These are phyloP conservation scores for Dicyrtoma fusca DNA, from an alignment of 2,888 invertebrate genomes.

Conservation along the genomic window DNA sequence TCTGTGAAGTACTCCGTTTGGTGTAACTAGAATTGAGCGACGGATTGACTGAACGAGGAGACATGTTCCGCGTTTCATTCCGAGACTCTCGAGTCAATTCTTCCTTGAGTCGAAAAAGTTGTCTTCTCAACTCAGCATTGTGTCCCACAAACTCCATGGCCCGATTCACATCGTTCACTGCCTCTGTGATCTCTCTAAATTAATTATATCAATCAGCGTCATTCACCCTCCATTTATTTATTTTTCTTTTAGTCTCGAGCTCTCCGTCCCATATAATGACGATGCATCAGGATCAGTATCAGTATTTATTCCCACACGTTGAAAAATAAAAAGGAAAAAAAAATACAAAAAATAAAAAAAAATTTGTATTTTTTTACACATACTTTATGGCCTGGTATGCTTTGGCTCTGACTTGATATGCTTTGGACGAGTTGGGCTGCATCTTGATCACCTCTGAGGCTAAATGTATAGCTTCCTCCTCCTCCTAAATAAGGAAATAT, in stretches of 20 bases:
- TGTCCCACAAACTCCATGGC: slow-evolving; percentile 75
- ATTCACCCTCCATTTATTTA: slow-evolving; percentile 27
- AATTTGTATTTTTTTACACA: too few relatives aligned
- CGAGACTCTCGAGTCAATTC: slow-evolving; percentile 63
- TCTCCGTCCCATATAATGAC: too few relatives aligned
- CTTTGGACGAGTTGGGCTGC: slow-evolving; percentile 87
- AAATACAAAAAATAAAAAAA: too few relatives aligned
- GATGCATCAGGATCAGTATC: too few relatives aligned
- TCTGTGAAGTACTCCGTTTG: slow-evolving; percentile 12
- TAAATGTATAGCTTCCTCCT: slow-evolving; percentile 73
- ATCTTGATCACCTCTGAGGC: slow-evolving; percentile 83
- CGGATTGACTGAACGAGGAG: slow-evolving; percentile 30
- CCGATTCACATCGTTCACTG: slow-evolving; percentile 79
- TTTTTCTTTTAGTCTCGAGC: not conserved
- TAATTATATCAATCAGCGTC: slow-evolving; percentile 37
- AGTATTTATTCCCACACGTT: too few relatives aligned
- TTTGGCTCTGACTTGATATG: slow-evolving; percentile 87
- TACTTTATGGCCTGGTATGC: slow-evolving; percentile 77
- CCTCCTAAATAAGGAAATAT: slow-evolving; percentile 59
- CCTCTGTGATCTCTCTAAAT: slow-evolving; percentile 69
- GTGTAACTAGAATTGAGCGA: slow-evolving; percentile 24
- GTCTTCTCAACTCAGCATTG: slow-evolving; percentile 73
- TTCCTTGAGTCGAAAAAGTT: slow-evolving; percentile 74
- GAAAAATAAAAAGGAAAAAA: not conserved
- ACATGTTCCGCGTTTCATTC: slow-evolving; percentile 29